A percentile compares a stretch with the other conserved stretches of the same genome.
These are phyloP conservation scores for Nyctibius bracteatus DNA, from an alignment of 2,113 vertebrate genomes.

Conservation along the genomic window DNA sequence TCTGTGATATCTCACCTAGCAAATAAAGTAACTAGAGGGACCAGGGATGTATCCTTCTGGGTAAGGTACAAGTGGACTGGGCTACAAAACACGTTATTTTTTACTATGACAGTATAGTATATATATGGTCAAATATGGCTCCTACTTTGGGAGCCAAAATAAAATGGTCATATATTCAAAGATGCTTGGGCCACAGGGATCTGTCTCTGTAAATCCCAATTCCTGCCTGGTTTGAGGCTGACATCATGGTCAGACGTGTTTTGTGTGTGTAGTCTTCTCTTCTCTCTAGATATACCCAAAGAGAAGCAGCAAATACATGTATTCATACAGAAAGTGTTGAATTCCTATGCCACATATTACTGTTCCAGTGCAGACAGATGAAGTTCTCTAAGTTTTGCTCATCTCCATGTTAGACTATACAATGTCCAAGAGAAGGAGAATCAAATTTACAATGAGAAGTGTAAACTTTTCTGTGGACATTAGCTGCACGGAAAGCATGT, in stretches of 20 bases:
- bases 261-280: background rate
- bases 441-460: background rate
- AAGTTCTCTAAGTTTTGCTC: background rate
- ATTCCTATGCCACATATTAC: background rate
- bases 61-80: background rate
- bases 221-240: background rate
- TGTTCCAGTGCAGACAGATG: background rate
- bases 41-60: background rate
- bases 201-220: background rate
- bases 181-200: background rate
- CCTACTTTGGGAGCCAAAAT: background rate
- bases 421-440: background rate
- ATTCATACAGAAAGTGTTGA: fast-evolving
- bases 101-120: background rate
- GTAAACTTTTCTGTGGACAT: background rate
- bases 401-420: background rate
- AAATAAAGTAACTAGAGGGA: background rate
- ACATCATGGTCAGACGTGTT: background rate
- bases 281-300: background rate
- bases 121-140: background rate
- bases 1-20: background rate
- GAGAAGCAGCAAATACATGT: background rate
- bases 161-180: background rate
- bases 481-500: slow-evolving; percentile 18
- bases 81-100: background rate